phyloP scores from a whole-genome alignment of 2,113 vertebrate genomes.

The Lampris megalopsis region DNA sequence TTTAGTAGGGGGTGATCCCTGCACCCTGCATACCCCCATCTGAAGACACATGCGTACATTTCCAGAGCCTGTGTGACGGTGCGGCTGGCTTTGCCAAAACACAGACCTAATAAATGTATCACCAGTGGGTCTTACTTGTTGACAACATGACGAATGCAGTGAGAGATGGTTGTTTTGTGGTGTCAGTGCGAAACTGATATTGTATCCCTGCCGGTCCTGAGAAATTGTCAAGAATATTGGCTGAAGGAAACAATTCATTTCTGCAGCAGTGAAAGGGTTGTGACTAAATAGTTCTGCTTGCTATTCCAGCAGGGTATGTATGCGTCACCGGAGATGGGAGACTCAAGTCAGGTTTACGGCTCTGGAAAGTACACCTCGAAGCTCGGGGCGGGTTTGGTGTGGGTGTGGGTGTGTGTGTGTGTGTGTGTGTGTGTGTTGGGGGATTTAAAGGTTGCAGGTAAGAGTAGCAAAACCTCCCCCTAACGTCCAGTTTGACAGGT shows the following conservation, averaged over 20 bases:
- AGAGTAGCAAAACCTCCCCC: neutral
- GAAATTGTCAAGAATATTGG: slow-evolving; percentile 57
- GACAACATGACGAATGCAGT: slow-evolving; percentile 72
- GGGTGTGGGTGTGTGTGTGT: too few species aligned
- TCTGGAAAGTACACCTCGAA: neutral
- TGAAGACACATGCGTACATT: neutral
- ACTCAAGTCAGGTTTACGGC: neutral
- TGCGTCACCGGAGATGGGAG: neutral
- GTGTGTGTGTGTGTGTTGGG: too few species aligned
- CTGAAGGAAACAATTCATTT: slow-evolving; percentile 49
- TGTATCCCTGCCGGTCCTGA: slow-evolving; percentile 34
- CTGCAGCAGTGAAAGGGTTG: slow-evolving; percentile 28
- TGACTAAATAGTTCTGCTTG: slow-evolving; percentile 52
- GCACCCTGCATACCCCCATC: neutral
- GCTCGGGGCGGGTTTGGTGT: too few species aligned
- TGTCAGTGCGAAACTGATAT: slow-evolving; percentile 30
- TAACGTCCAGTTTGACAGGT: too few species aligned
- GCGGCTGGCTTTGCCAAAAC: slow-evolving; percentile 43
- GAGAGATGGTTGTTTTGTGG: slow-evolving; percentile 61
- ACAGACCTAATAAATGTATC: slow-evolving; percentile 64
- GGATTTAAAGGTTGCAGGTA: neutral
- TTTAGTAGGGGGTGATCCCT: slow-evolving; percentile 32
- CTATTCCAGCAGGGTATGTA: slow-evolving; percentile 18
- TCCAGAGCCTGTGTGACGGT: slow-evolving; percentile 44
- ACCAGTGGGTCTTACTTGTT: slow-evolving; percentile 42